Evolutionary conservation across 2,888 invertebrate genomes (phyloP).

Genomic region (Caenorhabditis sp.): DNA sequence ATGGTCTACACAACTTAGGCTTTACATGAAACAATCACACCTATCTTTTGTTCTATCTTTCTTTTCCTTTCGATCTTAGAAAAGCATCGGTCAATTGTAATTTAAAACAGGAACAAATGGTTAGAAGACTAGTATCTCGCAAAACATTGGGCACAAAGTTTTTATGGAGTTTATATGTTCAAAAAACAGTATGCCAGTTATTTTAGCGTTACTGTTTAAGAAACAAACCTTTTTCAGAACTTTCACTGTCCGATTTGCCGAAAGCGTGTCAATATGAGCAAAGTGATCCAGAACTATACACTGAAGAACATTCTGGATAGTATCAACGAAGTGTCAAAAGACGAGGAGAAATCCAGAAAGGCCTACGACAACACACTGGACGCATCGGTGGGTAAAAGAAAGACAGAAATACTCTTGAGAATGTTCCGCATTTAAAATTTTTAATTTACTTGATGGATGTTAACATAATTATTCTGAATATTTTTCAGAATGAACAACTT

Average conservation of each 20-base stretch:
- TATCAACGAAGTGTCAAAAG: conserved; percentile 53
- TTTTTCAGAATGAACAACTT: conserved; percentile 60
- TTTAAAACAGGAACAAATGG: conserved; percentile 41
- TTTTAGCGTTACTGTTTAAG: neutral
- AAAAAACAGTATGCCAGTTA: conserved; percentile 19
- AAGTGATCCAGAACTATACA: conserved; percentile 36
- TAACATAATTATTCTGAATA: no score
- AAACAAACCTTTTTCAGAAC: conserved; percentile 22
- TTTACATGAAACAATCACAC: neutral
- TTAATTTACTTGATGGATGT: no score
- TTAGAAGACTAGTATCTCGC: conserved; percentile 45
- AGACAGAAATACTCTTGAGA: no score
- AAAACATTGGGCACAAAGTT: conserved; percentile 37
- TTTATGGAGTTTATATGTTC: conserved; percentile 36
- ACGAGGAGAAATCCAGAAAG: conserved; percentile 45
- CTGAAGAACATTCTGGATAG: conserved; percentile 58
- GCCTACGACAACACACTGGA: conserved; percentile 54
- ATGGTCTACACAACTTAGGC: conserved; percentile 22
- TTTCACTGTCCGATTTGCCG: conserved; percentile 60
- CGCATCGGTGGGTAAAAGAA: conserved; percentile 28
- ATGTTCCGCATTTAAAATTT: no score
- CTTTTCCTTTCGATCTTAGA: neutral
- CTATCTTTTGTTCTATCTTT: conserved; percentile 1
- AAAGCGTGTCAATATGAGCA: conserved; percentile 35
- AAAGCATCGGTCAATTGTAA: conserved; percentile 10